Evolutionary conservation across 2,113 vertebrate species (phyloP), one percentile per base, ranked within the genome.

Genomic region (Laticauda laticaudata): DNA sequence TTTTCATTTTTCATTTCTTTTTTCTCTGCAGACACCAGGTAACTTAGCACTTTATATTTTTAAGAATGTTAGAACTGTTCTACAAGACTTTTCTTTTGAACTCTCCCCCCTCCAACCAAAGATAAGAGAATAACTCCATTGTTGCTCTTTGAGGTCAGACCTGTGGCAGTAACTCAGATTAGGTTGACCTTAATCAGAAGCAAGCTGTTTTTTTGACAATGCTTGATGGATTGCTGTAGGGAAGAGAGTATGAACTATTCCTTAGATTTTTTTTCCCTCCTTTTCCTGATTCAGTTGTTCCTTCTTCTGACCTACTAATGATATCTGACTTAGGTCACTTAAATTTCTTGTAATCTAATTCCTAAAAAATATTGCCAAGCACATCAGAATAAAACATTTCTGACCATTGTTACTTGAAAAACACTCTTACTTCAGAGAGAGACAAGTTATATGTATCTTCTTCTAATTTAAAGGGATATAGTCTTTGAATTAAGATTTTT

Each of bases 91-190:
- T 93, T 94, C 91, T 93, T 89, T 93, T 64, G 93, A 92, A 89
- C 64, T 45, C 95, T 93, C 95, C 24, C 95, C 93, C 1, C 95
- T 93, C 94, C 92, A 93, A n/a, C n/a, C 56, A 96, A 94, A 94
- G 95, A 96, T 96, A 94, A 96, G 95, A 95, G 95, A 91, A 92
- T 89, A 43, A 94, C 93, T 95, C 95, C 43, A 94, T 96, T 97
- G 96, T 97, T 96, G 93, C 94, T 96, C 93, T 95, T 95, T 96
- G 96, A 96, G 96, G 96, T 96, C 96, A 97, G 92, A 75, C 93
- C 96, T 95, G 96, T 93, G 93, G 96, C 96, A 96, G 95, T 97
- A 97, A 96, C 96, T 97, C 97, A 96, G 95, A 97, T 97, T 96
- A 95, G 96, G 95, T 95, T 95, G 96, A 86, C 91, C 88, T 93